A percentile compares a stretch with the other conserved stretches of the same genome.
Evolutionary conservation across 2,888 invertebrate species (phyloP).

Genomic region (Leucoptera coffeella): DNA sequence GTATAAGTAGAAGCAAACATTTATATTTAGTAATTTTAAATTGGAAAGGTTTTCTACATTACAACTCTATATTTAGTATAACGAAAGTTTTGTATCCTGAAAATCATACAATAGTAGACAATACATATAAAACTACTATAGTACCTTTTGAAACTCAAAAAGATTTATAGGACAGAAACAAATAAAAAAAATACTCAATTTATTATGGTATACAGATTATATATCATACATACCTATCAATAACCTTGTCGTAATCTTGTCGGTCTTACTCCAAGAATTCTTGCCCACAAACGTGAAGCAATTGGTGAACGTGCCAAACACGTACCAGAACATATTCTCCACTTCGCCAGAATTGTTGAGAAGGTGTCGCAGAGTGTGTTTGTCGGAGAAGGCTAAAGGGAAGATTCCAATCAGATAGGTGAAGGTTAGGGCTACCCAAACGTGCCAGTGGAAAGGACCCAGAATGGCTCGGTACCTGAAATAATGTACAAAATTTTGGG

Average conservation of each 20-base stretch:
- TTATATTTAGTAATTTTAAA: no score
- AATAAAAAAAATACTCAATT: no score
- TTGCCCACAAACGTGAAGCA: slow-evolving; percentile 66
- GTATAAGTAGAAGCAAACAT: no score
- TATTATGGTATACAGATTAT: no score
- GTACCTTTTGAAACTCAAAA: no score
- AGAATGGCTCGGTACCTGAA: slow-evolving; percentile 73
- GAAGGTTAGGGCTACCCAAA: slow-evolving; percentile 67
- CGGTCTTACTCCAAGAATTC: slow-evolving; percentile 65
- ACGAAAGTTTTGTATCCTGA: no score
- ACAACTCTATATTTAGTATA: no score
- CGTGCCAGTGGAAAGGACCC: slow-evolving; percentile 77
- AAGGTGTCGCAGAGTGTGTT: slow-evolving; percentile 59
- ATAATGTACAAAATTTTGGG: slow-evolving; percentile 4
- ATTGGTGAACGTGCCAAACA: slow-evolving; percentile 80
- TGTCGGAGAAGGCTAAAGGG: slow-evolving; percentile 68
- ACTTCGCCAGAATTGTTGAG: slow-evolving; percentile 64
- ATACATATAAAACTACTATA: no score
- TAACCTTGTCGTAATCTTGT: slow-evolving; percentile 62
- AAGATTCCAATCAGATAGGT: slow-evolving; percentile 69
- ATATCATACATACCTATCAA: slow-evolving; percentile 68
- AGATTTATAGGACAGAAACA: no score
- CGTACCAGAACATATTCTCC: slow-evolving; percentile 84
- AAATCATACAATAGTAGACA: no score
- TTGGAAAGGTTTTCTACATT: no score